phyloP scores from a whole-genome alignment of 2,888 invertebrate species.

The Lithophane semibrunnea region DNA sequence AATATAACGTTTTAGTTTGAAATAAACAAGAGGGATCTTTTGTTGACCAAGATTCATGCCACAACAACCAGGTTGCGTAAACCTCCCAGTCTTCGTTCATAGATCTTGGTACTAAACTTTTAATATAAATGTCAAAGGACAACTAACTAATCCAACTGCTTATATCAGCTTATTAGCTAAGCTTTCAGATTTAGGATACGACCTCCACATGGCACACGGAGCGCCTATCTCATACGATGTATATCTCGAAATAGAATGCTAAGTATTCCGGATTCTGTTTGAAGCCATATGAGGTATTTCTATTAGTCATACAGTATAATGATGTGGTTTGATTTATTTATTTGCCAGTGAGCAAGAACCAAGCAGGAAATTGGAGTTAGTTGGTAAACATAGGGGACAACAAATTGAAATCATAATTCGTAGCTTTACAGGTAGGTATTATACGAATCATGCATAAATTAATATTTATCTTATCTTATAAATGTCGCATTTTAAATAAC shows the following conservation, averaged over 20 bases:
- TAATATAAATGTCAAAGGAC: slow-evolving; percentile 35
- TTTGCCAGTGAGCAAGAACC: slow-evolving; percentile 43
- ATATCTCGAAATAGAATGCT: slow-evolving; percentile 68
- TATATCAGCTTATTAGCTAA: slow-evolving; percentile 40
- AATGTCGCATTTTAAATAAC: slow-evolving; percentile 55
- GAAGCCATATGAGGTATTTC: slow-evolving; percentile 66
- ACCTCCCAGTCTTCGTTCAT: background rate
- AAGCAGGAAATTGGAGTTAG: slow-evolving; percentile 53
- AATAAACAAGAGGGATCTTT: background rate
- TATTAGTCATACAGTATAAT: slow-evolving; percentile 67
- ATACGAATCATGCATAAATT: slow-evolving; percentile 48
- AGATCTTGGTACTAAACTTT: slow-evolving; percentile 11
- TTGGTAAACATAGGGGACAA: slow-evolving; percentile 41
- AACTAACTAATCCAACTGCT: slow-evolving; percentile 36
- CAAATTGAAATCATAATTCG: slow-evolving; percentile 46
- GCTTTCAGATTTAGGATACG: slow-evolving; percentile 60
- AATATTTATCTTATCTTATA: slow-evolving; percentile 61
- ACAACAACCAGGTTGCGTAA: background rate
- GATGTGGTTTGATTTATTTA: slow-evolving; percentile 63
- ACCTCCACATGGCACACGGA: slow-evolving; percentile 62
- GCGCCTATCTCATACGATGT: slow-evolving; percentile 57
- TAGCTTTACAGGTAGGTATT: slow-evolving; percentile 15
- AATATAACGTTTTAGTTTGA: background rate
- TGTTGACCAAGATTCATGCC: background rate
- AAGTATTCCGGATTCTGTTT: slow-evolving; percentile 67